Evolutionary conservation across 2,797 vertebrate genomes (phyloP).

Genomic region (Chloroceryle amazona): DNA sequence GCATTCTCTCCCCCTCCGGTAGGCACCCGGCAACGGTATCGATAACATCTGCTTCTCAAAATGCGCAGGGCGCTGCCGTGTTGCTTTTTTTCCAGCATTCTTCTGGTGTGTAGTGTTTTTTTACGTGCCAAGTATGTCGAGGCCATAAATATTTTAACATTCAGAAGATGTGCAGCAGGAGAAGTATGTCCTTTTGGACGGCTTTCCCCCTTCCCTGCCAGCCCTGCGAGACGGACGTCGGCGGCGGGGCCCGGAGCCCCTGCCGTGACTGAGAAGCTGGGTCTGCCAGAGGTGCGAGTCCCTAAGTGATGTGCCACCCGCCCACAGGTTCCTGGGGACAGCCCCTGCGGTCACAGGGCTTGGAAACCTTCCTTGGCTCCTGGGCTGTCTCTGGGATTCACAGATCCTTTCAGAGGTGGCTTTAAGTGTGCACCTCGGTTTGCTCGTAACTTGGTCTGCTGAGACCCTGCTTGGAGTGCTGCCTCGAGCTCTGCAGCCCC

Average conservation of each 20-base stretch:
- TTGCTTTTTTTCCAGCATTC: constrained; percentile 44
- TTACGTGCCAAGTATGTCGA: not conserved
- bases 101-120: not conserved
- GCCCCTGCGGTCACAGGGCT: rapidly evolving
- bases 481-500: too few relatives aligned
- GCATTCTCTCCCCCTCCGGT: not conserved
- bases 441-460: not conserved
- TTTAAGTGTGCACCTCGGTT: not conserved
- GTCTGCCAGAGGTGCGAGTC: not conserved
- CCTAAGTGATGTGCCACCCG: rapidly evolving
- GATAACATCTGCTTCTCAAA: not conserved
- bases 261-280: rapidly evolving
- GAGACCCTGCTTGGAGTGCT: too few relatives aligned
- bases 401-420: not conserved
- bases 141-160: constrained; percentile 40
- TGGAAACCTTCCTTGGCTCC: not conserved
- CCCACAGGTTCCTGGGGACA: not conserved
- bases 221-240: not conserved
- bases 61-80: rapidly evolving
- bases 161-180: constrained; percentile 13
- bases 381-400: not conserved
- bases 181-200: not conserved
- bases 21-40: not conserved
- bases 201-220: not conserved
- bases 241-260: not conserved